Evolutionary conservation across 1,140 invertebrate species (phyloP), one percentile per base, ranked within the genome.

Genomic region (Eupristina koningsbergeri): DNA sequence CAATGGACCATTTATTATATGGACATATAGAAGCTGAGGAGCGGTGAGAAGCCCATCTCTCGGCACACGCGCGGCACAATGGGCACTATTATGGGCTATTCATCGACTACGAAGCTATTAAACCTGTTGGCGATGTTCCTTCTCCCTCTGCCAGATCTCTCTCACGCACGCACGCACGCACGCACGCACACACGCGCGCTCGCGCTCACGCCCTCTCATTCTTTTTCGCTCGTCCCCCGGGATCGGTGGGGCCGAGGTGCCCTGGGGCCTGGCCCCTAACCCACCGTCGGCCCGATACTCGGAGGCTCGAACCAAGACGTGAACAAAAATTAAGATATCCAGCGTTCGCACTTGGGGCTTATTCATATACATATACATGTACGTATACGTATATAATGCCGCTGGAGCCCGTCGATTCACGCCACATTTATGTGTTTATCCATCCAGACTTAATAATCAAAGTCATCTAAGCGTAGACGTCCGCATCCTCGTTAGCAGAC

Each of bases 1-100:
- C 90, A 91, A 91, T 91, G 89, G 88, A 80, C 87, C 89, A 90
- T 89, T 91, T 91, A 88, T 91, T 89, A 88, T 84, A 83, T 50
- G 36, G 34, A 26, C 80, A 76, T 76, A 76, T 50, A 74, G 73
- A 61, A 76, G 50, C n/a, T 50, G 45, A 74, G 29, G n/a, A 71
- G 36, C 39, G n/a, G 63, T 45, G 73, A 53, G 85, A 82, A 58
- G 81, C 76, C 87, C 86, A 86, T 88, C 85, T 84, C 84, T 85
- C 82, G 85, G 87, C 84, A 81, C 85, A 80, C 79, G 80, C 81
- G 9, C 34, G 45, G 81, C 80, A 91, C 89, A 90, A 91, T 89
- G 88, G 86, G 87, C 86, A 87, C 89, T 89, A 89, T 90, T 90
- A 90, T 90, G 87, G 85, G 84, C 86, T 87, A 88, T 89, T 89